phyloP scores from a whole-genome alignment of 37 sponge, comb jelly and placozoan genomes.

The Dysidea cf. avara region DNA sequence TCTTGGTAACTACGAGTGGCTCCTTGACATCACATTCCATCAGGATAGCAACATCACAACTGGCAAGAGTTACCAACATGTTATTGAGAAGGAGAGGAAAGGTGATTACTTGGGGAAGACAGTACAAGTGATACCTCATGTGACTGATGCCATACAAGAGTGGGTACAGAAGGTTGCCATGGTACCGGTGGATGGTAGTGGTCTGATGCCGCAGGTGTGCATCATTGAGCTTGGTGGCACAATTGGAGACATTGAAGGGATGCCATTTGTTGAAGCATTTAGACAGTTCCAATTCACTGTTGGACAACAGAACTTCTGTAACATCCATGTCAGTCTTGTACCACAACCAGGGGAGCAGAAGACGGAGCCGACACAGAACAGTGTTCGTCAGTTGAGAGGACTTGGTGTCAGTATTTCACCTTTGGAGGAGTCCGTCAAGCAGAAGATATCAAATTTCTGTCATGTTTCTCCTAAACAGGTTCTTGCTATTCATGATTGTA shows the following conservation, averaged over 20 bases:
- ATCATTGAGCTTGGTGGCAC: conserved; percentile 97
- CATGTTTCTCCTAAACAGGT: conserved; percentile 86
- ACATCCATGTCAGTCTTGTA: conserved; percentile 90
- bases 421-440: conserved; percentile 50
- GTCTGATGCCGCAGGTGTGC: conserved; percentile 79
- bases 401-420: too few relatives aligned
- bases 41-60: conserved; percentile 97
- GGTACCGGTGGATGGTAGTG: conserved; percentile 59
- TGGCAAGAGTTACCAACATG: conserved; percentile 93
- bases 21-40: conserved; percentile 86
- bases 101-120: conserved; percentile 92
- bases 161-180: conserved; percentile 87
- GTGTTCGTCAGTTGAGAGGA: conserved; percentile 85
- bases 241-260: conserved; percentile 98
- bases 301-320: conserved; percentile 80
- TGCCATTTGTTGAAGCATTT: conserved; percentile 96
- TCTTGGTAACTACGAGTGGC: conserved; percentile 96
- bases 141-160: conserved; percentile 93
- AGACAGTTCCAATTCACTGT: conserved; percentile 92
- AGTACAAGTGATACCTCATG: conserved; percentile 91
- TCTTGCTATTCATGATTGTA: conserved; percentile 71
- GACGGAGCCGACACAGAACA: conserved; percentile 97
- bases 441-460: conserved; percentile 90
- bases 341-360: conserved; percentile 96
- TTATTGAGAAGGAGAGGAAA: conserved; percentile 84